Base-by-base conservation (phyloP, 2,113 vertebrate species). In the Chunga burmeisteri region DNA sequence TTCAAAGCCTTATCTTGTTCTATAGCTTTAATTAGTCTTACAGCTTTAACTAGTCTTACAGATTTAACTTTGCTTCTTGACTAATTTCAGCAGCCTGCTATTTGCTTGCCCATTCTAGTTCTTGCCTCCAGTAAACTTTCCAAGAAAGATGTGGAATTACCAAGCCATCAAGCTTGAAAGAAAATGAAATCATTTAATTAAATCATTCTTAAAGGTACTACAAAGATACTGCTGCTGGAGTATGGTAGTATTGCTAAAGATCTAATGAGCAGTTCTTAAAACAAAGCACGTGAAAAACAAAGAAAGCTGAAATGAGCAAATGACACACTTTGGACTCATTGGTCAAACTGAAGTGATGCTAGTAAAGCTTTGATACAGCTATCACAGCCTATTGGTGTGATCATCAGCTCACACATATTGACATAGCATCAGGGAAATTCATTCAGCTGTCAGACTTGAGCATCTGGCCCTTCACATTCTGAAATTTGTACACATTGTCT, bases 1-100 rank as follows among this genome's bases (percentile, higher is more conserved):
- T 95, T 92, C 73, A 96, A 86, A 96, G 65, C 50, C 52, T 97
- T 73, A 46, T 97, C 94, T 80, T 65, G 55, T 95, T 73, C 86
- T 96, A 63, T 7, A 90, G 40, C 61, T 96, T 95, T 73, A 94
- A 72, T 44, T 61, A 82, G 73, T 94, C 67, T 88, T 94, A 44
- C 49, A 85, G n/a, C 61, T 95, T 96, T 65, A 94, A 89, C 46
- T 80, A 83, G 72, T 49, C 32, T 71, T 80, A 62, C 10, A 40
- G 32, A 30, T 84, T 74, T 80, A 82, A 40, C 56, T 83, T 78
- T 79, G 50, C 44, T 88, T 93, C 61, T 90, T 83, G 67, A 10
- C n/a, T 77, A 80, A 73, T 94, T 92, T 94, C 86, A 90, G 36
- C 75, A 87, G 65, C 11, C 38, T 72, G 14, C 36, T 52, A 13